Evolutionary conservation across 1,140 invertebrate genomes (phyloP).

Genomic region (Phymorhynchus buccinoides): DNA sequence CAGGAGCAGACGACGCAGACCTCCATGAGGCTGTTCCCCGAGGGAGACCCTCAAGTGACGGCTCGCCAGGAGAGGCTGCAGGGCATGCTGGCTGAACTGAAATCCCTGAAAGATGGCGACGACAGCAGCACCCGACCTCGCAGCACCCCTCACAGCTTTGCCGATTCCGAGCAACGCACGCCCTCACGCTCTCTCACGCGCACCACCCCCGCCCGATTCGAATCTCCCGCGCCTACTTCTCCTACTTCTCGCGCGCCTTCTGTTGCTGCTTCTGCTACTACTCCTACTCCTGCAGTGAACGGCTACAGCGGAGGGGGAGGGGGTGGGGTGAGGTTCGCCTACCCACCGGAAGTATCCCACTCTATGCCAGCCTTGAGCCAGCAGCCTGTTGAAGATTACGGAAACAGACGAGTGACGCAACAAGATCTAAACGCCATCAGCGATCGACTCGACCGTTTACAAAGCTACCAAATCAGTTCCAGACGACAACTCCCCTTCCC

Average conservation of each 20-base stretch:
- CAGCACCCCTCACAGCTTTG: slow-evolving; percentile 37
- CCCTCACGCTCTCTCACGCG: slow-evolving; percentile 52
- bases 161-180: slow-evolving; percentile 47
- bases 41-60: slow-evolving; percentile 54
- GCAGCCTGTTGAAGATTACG: slow-evolving; percentile 30
- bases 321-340: slow-evolving; percentile 45
- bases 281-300: slow-evolving; percentile 35
- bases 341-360: slow-evolving; percentile 18
- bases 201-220: slow-evolving; percentile 46
- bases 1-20: slow-evolving; percentile 64
- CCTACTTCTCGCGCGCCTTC: slow-evolving; percentile 24
- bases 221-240: slow-evolving; percentile 42
- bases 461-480: slow-evolving; percentile 55
- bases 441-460: slow-evolving; percentile 60
- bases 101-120: slow-evolving; percentile 52
- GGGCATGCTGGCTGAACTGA: slow-evolving; percentile 63
- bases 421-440: slow-evolving; percentile 64
- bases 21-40: slow-evolving; percentile 60
- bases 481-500: not conserved
- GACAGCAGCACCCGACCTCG: slow-evolving; percentile 39
- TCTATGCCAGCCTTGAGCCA: slow-evolving; percentile 38
- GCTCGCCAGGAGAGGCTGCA: slow-evolving; percentile 58
- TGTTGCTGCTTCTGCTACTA: not conserved
- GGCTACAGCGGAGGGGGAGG: slow-evolving; percentile 44
- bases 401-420: slow-evolving; percentile 55